A percentile compares a stretch with the other conserved stretches of the same genome.
These are phyloP conservation scores for Poeciliopsis turneri DNA, from an alignment of 2,797 vertebrate species.

Conservation along the genomic window DNA sequence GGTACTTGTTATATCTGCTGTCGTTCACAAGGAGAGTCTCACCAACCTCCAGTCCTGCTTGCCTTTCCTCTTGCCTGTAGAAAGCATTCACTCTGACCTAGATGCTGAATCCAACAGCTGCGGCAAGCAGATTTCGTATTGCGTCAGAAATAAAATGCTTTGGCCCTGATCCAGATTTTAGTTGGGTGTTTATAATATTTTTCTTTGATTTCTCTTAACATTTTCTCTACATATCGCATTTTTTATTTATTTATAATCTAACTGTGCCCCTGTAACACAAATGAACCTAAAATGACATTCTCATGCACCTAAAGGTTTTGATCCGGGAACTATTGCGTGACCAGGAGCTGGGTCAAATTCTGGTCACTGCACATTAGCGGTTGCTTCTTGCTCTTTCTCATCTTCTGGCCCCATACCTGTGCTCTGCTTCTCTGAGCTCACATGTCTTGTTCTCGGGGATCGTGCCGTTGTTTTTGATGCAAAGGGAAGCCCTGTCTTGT, in stretches of 20 bases:
- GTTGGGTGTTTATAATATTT: constrained; percentile 30
- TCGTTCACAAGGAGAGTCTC: constrained; percentile 3
- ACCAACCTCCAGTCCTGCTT: constrained; percentile 8
- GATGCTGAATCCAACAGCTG: constrained; percentile 68
- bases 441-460: constrained; percentile 18
- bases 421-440: constrained; percentile 33
- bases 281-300: constrained; percentile 20
- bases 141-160: constrained; percentile 64
- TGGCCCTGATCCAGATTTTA: constrained; percentile 47
- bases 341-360: constrained; percentile 46
- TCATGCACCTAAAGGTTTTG: neutral
- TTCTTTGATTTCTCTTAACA: constrained; percentile 17
- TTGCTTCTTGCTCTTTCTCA: constrained; percentile 36
- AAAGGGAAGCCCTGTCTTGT: constrained; percentile 34
- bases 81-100: constrained; percentile 67
- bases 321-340: constrained; percentile 42
- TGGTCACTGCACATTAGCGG: constrained; percentile 60
- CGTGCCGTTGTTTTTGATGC: constrained; percentile 25
- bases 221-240: neutral
- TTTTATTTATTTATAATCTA: neutral
- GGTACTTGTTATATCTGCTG: neutral
- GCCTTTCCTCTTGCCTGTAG: constrained; percentile 24
- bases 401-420: constrained; percentile 45
- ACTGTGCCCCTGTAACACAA: neutral
- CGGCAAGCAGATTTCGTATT: constrained; percentile 66